A percentile compares a stretch with the other conserved stretches of the same genome.
Evolutionary conservation across 2,797 vertebrate genomes (phyloP).

Genomic region (Lemur catta): DNA sequence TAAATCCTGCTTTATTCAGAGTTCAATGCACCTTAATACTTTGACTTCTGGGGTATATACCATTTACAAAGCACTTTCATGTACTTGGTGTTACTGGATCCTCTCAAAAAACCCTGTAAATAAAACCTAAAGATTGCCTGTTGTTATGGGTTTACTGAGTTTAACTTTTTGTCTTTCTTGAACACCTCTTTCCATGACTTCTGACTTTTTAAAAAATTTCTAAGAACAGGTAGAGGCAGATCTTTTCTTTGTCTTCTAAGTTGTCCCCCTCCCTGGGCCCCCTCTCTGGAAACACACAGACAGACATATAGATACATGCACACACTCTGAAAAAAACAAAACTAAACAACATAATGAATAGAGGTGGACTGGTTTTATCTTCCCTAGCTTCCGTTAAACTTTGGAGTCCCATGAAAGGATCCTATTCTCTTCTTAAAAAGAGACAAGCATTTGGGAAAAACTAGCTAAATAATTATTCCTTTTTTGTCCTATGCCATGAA

Average conservation of each 20-base stretch:
- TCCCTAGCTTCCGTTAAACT: conserved; percentile 10
- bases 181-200: not conserved
- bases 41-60: not conserved
- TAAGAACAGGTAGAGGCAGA: conserved; percentile 38
- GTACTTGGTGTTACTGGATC: not conserved
- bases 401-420: conserved; percentile 20
- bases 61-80: not conserved
- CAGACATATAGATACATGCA: not conserved
- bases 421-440: conserved; percentile 26
- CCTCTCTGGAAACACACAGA: not conserved
- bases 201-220: not conserved
- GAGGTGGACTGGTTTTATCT: not conserved
- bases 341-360: not conserved
- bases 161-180: conserved; percentile 34
- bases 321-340: not conserved
- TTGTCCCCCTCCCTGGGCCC: not conserved
- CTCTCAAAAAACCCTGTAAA: conserved; percentile 5
- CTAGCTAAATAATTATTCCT: not conserved
- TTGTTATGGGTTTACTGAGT: conserved; percentile 30
- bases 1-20: conserved; percentile 32
- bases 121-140: not conserved
- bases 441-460: conserved; percentile 35
- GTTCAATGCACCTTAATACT: not conserved
- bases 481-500: conserved; percentile 6
- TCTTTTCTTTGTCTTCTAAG: conserved; percentile 43